Evolutionary conservation across 2,113 vertebrate species (phyloP).

Genomic region (Globicephala melas): DNA sequence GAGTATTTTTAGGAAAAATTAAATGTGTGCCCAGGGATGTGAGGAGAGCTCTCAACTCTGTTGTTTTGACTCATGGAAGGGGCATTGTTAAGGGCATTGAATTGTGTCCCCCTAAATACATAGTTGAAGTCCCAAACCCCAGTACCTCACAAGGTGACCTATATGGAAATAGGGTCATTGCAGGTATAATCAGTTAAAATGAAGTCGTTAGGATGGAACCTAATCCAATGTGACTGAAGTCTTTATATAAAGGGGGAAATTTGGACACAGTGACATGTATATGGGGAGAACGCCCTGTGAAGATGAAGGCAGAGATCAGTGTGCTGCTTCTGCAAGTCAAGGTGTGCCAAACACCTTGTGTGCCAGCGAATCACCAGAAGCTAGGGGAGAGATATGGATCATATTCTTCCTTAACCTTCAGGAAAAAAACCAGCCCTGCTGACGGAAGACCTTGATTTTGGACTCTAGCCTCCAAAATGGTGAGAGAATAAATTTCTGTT

Average conservation of each 20-base stretch:
- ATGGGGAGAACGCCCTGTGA: fast-evolving
- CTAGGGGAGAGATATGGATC: neutral
- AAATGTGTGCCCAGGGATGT: neutral
- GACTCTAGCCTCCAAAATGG: neutral
- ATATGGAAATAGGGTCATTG: neutral
- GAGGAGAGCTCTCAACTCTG: neutral
- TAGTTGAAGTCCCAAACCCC: neutral
- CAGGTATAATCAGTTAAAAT: neutral
- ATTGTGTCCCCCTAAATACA: neutral
- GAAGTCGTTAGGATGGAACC: neutral
- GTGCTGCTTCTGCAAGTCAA: neutral
- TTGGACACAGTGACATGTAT: neutral
- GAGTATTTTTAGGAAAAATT: neutral
- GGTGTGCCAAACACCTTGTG: too few relatives aligned
- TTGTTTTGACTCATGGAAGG: neutral
- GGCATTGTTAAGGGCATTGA: neutral
- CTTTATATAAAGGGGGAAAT: neutral
- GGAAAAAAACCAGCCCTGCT: neutral
- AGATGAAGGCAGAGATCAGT: neutral
- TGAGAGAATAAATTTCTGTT: neutral
- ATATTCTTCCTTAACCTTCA: neutral
- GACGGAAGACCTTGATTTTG: neutral
- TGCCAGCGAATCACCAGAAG: neutral
- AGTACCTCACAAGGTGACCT: neutral
- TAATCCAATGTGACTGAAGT: neutral